Evolutionary conservation across 2,113 vertebrate species (phyloP), one percentile per base, ranked within the genome.

Genomic region (Nannospalax galili): DNA sequence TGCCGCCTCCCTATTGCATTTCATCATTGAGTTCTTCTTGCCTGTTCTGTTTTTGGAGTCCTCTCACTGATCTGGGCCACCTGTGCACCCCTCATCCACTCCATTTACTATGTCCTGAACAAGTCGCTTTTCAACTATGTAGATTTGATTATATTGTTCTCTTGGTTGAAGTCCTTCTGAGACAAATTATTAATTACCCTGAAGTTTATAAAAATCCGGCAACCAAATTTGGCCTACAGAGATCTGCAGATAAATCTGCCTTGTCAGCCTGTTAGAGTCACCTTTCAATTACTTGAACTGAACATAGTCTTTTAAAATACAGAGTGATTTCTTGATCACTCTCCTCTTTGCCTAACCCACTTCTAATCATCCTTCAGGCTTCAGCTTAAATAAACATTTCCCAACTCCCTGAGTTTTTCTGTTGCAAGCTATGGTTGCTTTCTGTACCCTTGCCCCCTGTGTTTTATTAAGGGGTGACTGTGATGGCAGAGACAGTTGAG

Each of bases 141-240:
- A 88, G 26, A 42, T 65, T 20, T 28, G 16, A 56, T 42, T 12
- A 32, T 86, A 40, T 26, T 72, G 52, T 56, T 64, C n/a, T 92
- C 67, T 75, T 78, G 40, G 10, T 62, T 73, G 72, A 81, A 93
- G 74, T 28, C 24, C 20, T 77, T 81, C 42, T 32, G 32, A 89
- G 62, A 92, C 15, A 87, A n/a, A n/a, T 26, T 12, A 3, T 85
- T 69, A 56, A 45, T 86, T 60, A 88, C 58, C 45, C 28, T 32
- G 37, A 75, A 20, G 37, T n/a, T n/a, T n/a, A 77, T 73, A 56
- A 94, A 91, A 80, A 74, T 69, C 74, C 64, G 91, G 28, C 67
- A 42, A 40, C 24, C 9, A 64, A 78, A 7, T 28, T 60, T 84
- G 62, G 26, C 10, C 70, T 82, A n/a, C 60, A 37, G 1, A 70